These are phyloP conservation scores for Diphyllodes magnificus DNA, from an alignment of 2,113 vertebrate genomes.

Conservation along the genomic window DNA sequence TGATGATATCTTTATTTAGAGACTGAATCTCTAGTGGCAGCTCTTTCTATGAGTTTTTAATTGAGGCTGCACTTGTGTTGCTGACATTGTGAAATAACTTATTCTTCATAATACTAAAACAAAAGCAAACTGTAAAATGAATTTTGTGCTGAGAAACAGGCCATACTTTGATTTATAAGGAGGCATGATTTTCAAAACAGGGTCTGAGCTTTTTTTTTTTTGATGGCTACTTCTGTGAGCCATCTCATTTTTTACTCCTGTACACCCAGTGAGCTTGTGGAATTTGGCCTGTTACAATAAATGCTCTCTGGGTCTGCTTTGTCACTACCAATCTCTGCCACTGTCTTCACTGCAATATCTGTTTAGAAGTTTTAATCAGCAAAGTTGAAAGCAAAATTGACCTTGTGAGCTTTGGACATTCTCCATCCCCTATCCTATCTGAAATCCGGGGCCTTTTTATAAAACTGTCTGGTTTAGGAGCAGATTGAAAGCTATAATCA, in stretches of 20 bases:
- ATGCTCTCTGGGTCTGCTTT: background rate
- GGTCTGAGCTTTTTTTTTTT: background rate
- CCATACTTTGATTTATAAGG: background rate
- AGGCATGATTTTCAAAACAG: background rate
- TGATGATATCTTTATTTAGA: background rate
- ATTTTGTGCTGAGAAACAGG: background rate
- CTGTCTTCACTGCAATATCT: background rate
- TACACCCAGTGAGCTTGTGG: background rate
- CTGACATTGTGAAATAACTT: background rate
- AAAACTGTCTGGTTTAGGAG: background rate
- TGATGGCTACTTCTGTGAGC: background rate
- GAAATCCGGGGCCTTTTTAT: background rate
- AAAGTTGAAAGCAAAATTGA: background rate
- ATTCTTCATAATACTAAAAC: background rate
- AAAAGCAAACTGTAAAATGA: background rate
- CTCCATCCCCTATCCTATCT: background rate
- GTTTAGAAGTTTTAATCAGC: background rate
- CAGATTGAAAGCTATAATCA: background rate
- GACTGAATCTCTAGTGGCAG: background rate
- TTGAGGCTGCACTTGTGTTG: background rate
- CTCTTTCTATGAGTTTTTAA: background rate
- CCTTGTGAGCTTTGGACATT: background rate
- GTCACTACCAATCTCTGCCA: background rate
- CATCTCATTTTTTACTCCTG: background rate
- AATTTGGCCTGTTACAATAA: background rate